Conservation (phyloP, 2,113 vertebrate species). For the Plecturocebus donacophilus region DNA sequence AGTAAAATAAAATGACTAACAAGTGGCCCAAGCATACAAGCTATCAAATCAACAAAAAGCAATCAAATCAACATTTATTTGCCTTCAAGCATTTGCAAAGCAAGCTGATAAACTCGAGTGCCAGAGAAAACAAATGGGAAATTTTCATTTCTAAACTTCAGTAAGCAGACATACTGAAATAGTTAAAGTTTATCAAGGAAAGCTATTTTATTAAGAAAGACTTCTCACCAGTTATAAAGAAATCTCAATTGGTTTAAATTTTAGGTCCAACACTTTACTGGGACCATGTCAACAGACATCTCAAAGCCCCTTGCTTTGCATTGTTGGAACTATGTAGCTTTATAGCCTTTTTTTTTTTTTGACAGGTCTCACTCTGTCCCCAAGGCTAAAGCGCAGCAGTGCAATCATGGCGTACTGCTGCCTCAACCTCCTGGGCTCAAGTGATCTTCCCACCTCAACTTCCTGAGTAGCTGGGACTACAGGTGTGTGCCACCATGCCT, state of each 20-base stretch:
- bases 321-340: background rate
- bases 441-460: too few species aligned
- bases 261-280: slow-evolving; percentile 14
- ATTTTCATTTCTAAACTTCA: slow-evolving; percentile 51
- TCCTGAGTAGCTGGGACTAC: too few species aligned
- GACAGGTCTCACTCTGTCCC: too few species aligned
- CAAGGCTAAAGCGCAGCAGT: too few species aligned
- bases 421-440: too few species aligned
- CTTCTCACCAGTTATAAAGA: slow-evolving; percentile 7
- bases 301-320: slow-evolving; percentile 40
- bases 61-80: slow-evolving; percentile 54
- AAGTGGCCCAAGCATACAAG: slow-evolving; percentile 39
- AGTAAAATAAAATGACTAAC: slow-evolving; percentile 44
- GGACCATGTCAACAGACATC: background rate
- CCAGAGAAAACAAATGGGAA: slow-evolving; percentile 76
- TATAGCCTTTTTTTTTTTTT: too few species aligned
- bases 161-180: slow-evolving; percentile 22
- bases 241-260: slow-evolving; percentile 49
- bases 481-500: too few species aligned
- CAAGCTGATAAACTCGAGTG: slow-evolving; percentile 54
- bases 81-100: slow-evolving; percentile 60
- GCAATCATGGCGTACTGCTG: too few species aligned
- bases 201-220: slow-evolving; percentile 15
- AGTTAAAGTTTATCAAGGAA: slow-evolving; percentile 32
- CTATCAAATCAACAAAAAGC: slow-evolving; percentile 64